Evolutionary conservation across 1,140 invertebrate species (phyloP).

Genomic region (Drosophila novamexicana): DNA sequence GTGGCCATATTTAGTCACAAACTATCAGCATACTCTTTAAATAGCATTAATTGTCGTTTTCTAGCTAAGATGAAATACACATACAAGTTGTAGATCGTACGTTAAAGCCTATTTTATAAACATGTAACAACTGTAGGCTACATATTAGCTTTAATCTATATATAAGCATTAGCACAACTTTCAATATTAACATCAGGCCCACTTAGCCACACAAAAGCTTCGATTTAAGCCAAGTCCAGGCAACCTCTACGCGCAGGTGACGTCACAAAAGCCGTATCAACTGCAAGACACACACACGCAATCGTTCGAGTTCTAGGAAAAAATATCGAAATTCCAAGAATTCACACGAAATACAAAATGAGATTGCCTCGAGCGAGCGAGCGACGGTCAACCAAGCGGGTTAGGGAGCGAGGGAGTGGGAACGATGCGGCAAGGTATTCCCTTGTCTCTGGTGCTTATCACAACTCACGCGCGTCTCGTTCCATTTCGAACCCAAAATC

Average conservation of each 20-base stretch:
- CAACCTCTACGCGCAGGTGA: constrained; percentile 29
- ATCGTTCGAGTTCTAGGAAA: constrained; percentile 76
- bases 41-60: too few species aligned
- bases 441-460: constrained; percentile 74
- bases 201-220: not conserved
- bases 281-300: constrained; percentile 19
- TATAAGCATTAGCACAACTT: constrained; percentile 1
- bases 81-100: too few species aligned
- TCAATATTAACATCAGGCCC: constrained; percentile 3
- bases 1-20: too few species aligned
- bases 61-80: too few species aligned
- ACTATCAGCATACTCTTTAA: too few species aligned
- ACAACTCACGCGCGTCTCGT: constrained; percentile 79
- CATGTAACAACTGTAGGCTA: not conserved
- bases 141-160: too few species aligned
- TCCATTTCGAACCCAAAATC: constrained; percentile 76
- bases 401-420: constrained; percentile 8
- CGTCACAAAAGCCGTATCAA: constrained; percentile 48
- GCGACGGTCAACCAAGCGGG: constrained; percentile 15
- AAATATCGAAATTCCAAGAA: constrained; percentile 82
- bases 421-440: constrained; percentile 72
- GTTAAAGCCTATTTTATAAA: not conserved
- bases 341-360: constrained; percentile 80
- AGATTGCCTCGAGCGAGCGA: constrained; percentile 53
- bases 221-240: not conserved